Base-by-base conservation (phyloP, 2,113 vertebrate species). In the Salvelinus sp. region DNA sequence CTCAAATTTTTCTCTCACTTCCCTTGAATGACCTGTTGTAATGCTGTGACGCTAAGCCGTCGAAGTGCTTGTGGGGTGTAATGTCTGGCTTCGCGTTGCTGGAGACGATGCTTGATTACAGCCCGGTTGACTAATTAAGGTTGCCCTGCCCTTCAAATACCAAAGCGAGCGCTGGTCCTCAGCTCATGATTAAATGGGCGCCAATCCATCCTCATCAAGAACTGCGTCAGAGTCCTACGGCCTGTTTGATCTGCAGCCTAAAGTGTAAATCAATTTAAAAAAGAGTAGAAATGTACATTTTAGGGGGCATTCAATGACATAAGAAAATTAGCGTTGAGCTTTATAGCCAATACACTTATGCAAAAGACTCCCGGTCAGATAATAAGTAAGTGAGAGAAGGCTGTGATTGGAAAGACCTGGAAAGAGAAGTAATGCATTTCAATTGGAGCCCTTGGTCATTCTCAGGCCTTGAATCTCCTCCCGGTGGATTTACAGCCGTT, bases 1-100 rank as follows among this genome's bases (percentile, higher is more conserved):
- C 68, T 78, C 72, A 30, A 22, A 50, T 82, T 82, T 38, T 77
- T 80, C 71, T 85, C 74, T 75, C 74, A 69, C 70, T 71, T 38
- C 30, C 20, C 16, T 58, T 1, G 2, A 70, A 75, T 33, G 38
- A 60, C 70, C 28, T 67, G 18, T 60, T 73, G 30, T 69, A 68
- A 33, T 70, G n/a, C 75, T n/a, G 25, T 22, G 6, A 63, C 22
- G 16, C n/a, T 22, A 33, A 84, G 77, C 63, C 30, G 70, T 44
- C 22, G 23, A 66, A 64, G 33, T 65, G 78, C 18, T 71, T 25
- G 6, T 28, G 33, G 68, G 16, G 58, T 62, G 58, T 69, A 79
- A 76, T 7, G 1, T 63, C 68, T 72, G 65, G 57, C 63, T 79
- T 84, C 72, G 66, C 70, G 80, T 78, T 50, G 66, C 69, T 73